Conservation (phyloP, 2,113 vertebrate genomes). For the Lynx canadensis region DNA sequence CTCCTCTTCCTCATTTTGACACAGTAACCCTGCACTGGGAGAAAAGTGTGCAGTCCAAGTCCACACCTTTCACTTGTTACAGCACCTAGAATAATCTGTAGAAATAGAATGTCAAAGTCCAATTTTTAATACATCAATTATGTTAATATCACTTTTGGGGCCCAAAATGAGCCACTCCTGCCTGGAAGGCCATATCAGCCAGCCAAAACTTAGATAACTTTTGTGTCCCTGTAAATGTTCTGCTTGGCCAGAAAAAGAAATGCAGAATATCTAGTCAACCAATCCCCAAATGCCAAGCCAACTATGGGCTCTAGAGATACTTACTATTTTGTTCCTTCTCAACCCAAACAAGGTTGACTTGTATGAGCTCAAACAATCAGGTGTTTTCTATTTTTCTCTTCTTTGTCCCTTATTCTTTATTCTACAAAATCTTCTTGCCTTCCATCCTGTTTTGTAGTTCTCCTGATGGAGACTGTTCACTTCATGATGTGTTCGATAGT, state of each 20-base stretch:
- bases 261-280: background rate
- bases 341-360: background rate
- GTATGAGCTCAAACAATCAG: background rate
- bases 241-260: background rate
- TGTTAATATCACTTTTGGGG: background rate
- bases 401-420: background rate
- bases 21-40: background rate
- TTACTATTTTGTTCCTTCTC: background rate
- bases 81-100: background rate
- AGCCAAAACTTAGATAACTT: background rate
- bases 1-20: background rate
- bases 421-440: background rate
- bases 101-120: background rate
- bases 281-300: background rate
- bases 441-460: background rate
- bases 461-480: background rate
- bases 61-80: background rate
- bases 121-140: background rate
- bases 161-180: background rate
- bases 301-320: background rate
- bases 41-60: background rate
- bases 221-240: background rate
- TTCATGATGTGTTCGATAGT: background rate
- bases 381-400: background rate
- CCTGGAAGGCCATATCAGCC: background rate